A percentile compares a stretch with the other conserved stretches of the same genome.
Conservation (phyloP, 2,797 vertebrate species). For the Microchirus variegatus region DNA sequence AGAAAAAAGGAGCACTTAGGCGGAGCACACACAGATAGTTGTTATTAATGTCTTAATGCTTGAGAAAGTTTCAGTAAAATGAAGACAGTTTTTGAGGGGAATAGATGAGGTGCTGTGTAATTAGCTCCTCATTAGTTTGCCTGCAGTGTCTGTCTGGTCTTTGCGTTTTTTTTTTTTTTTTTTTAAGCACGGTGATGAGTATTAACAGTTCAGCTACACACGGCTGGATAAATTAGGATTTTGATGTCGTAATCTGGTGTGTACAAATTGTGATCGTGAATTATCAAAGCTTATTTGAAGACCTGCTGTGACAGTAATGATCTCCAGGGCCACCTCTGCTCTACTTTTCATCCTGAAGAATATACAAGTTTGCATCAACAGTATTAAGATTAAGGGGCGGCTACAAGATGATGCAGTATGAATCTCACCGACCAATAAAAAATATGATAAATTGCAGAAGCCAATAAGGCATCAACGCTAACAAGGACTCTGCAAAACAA, state of each 20-base stretch:
- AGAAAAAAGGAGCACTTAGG: slow-evolving; percentile 65
- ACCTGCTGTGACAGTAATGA: not conserved
- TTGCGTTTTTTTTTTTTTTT: slow-evolving; percentile 49
- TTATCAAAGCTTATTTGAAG: slow-evolving; percentile 8
- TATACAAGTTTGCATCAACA: slow-evolving; percentile 1
- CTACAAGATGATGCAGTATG: slow-evolving; percentile 13
- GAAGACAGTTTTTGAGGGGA: slow-evolving; percentile 39
- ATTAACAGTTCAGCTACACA: slow-evolving; percentile 40
- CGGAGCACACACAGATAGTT: slow-evolving; percentile 44
- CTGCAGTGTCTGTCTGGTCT: slow-evolving; percentile 17
- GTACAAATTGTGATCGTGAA: slow-evolving; percentile 32
- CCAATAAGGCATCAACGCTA: slow-evolving; percentile 23
- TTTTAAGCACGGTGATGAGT: slow-evolving; percentile 33
- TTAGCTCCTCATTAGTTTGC: slow-evolving; percentile 55
- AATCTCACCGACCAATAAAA: slow-evolving; percentile 9
- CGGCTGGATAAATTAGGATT: slow-evolving; percentile 14
- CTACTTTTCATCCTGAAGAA: no score
- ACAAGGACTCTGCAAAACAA: slow-evolving; percentile 34
- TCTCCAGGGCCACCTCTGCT: no score
- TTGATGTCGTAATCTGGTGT: slow-evolving; percentile 5
- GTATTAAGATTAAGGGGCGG: slow-evolving; percentile 1
- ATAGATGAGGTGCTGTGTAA: slow-evolving; percentile 54
- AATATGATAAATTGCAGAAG: slow-evolving; percentile 16
- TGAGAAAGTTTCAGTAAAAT: slow-evolving; percentile 59
- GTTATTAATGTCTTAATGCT: slow-evolving; percentile 65